Base-by-base conservation (phyloP, 2,888 invertebrate species). In the Spisula solida region DNA sequence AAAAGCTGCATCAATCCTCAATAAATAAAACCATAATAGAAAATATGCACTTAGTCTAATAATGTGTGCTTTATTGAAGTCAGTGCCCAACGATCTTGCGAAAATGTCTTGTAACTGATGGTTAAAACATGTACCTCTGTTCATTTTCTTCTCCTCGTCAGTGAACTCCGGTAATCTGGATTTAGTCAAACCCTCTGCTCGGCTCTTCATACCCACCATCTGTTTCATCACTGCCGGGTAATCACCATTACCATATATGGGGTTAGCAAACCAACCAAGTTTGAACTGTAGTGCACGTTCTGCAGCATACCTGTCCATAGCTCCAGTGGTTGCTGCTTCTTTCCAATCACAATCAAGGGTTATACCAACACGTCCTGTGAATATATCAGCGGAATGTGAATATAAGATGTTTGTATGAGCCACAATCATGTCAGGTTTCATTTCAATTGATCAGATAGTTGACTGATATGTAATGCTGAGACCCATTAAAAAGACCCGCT, bases 231-330 rank as follows among this genome's bases (percentile, higher is more conserved):
- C 94, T 14, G 94, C 91, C 0, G 95, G 95, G 86, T 95, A 98
- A 96, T 98, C 98, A 0, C 96, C 96, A 85, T 95, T 94, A 18
- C 95, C 95, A 88, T 91, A 94, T 14, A 96, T 94, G 78, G 96
- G 95, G 89, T 96, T 95, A 29, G 96, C 96, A 88, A 95, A 96
- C 96, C 96, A 96, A 47, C 96, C 96, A 12, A 96, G 92, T 82
- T 95, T 95, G 88, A 96, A 96, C 85, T 95, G 93, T 8, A 95
- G 89, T 2, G 95, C 95, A 47, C 95, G 85, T 55, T 95, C 94
- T 0, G 95, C 95, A 0, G 95, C 95, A 55, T 93, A 92, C 18
- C 91, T 82, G 87, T 95, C 95, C 70, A 91, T 85, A 6, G 92
- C 79, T 1, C 88, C 87, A 0, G 92, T 84, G 16, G 91, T 93